These are phyloP conservation scores for Dipodomys merriami DNA, from an alignment of 2,113 vertebrate genomes.

Conservation along the genomic window DNA sequence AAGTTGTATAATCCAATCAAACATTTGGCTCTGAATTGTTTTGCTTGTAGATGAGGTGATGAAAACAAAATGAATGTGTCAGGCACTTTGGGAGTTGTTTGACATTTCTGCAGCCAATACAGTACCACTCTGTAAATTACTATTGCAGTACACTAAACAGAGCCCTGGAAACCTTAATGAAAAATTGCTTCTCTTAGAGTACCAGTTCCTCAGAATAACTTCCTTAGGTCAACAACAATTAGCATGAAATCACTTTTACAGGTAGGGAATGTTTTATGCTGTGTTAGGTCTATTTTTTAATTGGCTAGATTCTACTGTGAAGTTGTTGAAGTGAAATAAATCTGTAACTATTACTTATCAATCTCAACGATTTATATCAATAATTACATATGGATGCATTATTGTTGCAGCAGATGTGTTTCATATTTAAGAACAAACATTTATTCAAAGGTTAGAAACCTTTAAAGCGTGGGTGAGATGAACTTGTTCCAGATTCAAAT, in stretches of 20 bases:
- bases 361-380: constrained; percentile 42
- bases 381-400: constrained; percentile 1
- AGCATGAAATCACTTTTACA: constrained; percentile 43
- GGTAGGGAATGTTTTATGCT: constrained; percentile 54
- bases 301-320: constrained; percentile 12
- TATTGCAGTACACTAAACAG: constrained; percentile 35
- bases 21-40: constrained; percentile 60
- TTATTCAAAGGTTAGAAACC: constrained; percentile 12
- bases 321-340: constrained; percentile 47
- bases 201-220: constrained; percentile 59
- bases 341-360: constrained; percentile 37
- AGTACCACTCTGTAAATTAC: constrained; percentile 49
- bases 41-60: constrained; percentile 63
- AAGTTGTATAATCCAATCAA: constrained; percentile 59
- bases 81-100: constrained; percentile 66
- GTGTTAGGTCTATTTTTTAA: constrained; percentile 37
- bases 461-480: constrained; percentile 33
- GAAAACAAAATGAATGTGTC: constrained; percentile 69
- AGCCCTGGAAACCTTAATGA: constrained; percentile 49
- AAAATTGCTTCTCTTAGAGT: constrained; percentile 55
- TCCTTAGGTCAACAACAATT: constrained; percentile 60
- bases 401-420: neutral
- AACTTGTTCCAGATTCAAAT: constrained; percentile 51
- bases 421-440: constrained; percentile 33
- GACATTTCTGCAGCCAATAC: constrained; percentile 66